Percentiles rank a stretch among this genome's conserved stretches.
Conservation (phyloP, 1,140 invertebrate genomes). For the Monochamus saltuarius region DNA sequence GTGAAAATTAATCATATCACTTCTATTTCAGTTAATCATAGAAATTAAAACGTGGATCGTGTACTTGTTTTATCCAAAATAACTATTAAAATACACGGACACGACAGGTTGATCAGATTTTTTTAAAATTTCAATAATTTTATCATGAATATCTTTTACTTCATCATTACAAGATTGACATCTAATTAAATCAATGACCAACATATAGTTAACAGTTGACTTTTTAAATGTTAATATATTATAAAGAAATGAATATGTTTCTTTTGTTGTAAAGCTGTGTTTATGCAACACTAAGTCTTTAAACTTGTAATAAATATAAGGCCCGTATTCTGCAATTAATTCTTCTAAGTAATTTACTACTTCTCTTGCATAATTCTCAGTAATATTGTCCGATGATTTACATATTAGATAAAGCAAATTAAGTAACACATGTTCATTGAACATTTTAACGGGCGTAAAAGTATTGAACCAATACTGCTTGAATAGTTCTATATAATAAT, state of each 20-base stretch:
- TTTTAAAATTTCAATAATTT: slow-evolving; percentile 1
- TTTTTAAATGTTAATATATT: slow-evolving; percentile 6
- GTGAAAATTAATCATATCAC: too few species aligned
- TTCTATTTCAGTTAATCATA: too few species aligned
- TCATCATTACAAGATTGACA: neutral
- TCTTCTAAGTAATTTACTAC: slow-evolving; percentile 8
- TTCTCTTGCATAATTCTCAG: neutral
- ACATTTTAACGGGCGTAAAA: neutral
- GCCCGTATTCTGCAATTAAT: neutral
- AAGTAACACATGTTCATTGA: slow-evolving; percentile 4
- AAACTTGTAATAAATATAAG: neutral
- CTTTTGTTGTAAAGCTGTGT: neutral
- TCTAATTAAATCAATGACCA: neutral
- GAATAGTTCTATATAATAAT: neutral
- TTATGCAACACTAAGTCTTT: neutral
- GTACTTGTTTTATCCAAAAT: too few species aligned
- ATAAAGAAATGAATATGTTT: slow-evolving; percentile 1
- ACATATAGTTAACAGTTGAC: neutral
- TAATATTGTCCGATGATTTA: neutral
- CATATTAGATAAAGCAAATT: neutral
- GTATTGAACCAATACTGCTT: neutral
- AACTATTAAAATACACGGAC: neutral
- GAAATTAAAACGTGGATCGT: too few species aligned
- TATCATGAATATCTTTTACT: slow-evolving; percentile 1
- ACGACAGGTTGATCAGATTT: neutral